Evolutionary conservation across 2,113 vertebrate genomes (phyloP), one percentile per base, ranked within the genome.

Genomic region (Indicator maculatus): DNA sequence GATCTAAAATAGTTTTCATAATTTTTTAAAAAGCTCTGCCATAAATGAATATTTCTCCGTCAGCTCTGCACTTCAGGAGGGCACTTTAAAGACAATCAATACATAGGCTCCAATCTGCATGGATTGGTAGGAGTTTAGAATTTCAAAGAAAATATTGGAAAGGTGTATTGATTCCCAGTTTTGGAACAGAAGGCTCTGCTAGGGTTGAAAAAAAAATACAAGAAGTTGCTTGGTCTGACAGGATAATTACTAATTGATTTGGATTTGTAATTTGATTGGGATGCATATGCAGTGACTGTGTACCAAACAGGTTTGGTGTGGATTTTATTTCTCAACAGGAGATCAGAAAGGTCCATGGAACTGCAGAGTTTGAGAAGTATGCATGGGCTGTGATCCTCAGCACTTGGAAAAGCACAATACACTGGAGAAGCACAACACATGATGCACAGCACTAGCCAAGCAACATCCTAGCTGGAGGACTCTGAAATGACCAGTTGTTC

Each of bases 221-320:
- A 85, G 50, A 69, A 89, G 71, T 71, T 91, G 85, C n/a, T 94
- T 87, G 84, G 59, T 66, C 33, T 64, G 69, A 60, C 13, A 61
- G 52, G 30, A 28, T 55, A 67, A 47, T 12, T 73, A 36, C 53
- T 77, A 73, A 55, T 80, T 53, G n/a, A 73, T 87, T 41, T 73
- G 36, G 30, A 66, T 83, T 83, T 88, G 52, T 66, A 24, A 71
- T 67, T 88, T 63, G 31, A 72, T 66, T 79, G 23, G 28, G 41
- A 52, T 27, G 26, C 30, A 39, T 19, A 72, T 15, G 26, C 24
- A 4, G 3, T 31, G 36, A 80, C 16, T 0, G 0, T 24, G 7
- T 27, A 52, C 7, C 47, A 64, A 70, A 53, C 5, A 69, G 61
- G 19, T 79, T 69, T 75, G 30, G 11, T 38, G 39, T 5, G 5